Evolutionary conservation across 2,797 vertebrate species (phyloP), one percentile per base, ranked within the genome.

Genomic region (Euphonia xanthogaster): DNA sequence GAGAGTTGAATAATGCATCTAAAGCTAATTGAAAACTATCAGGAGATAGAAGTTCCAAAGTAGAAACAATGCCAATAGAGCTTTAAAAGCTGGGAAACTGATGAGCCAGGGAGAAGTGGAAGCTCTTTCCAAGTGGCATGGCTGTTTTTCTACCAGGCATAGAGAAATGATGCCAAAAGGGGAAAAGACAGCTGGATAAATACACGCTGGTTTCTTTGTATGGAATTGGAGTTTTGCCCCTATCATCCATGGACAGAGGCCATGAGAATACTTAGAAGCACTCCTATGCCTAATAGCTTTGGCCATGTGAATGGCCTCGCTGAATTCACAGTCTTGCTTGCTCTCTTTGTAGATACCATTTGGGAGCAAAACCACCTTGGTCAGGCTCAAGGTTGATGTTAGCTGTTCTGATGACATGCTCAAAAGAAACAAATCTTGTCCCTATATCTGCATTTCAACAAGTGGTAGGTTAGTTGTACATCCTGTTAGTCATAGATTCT

Each of bases 11-110:
- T 82, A 89, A 89, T 54, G 31, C 42, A 65, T 68, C 21, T 82
- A 91, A 88, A 85, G 39, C 35, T 89, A 92, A 91, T 37, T 78
- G 63, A 91, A 90, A 93, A 65, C 35, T 71, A 58, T 2, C 25
- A n/a, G 30, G 74, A 89, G 28, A 68, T 9, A 40, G 58, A 84
- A 57, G n/a, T 85, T 92, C 30, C 15, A 12, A 74, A 75, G 39
- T 65, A 70, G 17, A 62, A 89, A 60, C 12, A 35, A 19, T 31
- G 19, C n/a, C 57, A 86, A 5, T 42, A 79, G 39, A n/a, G 42
- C 10, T 95, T 74, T 86, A 68, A 85, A 85, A 91, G 9, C 35
- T 87, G 53, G 45, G 45, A 77, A 92, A 65, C 42, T 37, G 67
- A 78, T 80, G n/a, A 88, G 27, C 25, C 47, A 76, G 51, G 28